Evolutionary conservation across 2,797 vertebrate genomes (phyloP).

Genomic region (Bothrops alternatus): DNA sequence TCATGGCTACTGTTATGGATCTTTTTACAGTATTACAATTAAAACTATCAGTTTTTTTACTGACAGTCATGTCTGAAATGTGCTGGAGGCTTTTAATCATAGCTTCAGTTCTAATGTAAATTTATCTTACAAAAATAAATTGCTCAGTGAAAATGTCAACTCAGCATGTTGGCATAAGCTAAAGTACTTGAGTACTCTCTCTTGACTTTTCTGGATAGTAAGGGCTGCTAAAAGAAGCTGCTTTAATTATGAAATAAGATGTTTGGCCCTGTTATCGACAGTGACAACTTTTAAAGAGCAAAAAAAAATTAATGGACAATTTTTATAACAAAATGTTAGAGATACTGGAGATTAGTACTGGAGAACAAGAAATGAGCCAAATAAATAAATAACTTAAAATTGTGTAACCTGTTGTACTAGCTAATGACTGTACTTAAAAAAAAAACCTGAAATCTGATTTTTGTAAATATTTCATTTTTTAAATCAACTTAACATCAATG

Average conservation of each 20-base stretch:
- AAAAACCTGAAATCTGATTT: not conserved
- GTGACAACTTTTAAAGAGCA: not conserved
- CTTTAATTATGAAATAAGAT: not conserved
- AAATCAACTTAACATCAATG: not conserved
- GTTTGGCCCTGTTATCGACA: not conserved
- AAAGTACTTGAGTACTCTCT: not conserved
- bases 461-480: not conserved
- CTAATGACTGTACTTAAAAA: not conserved
- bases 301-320: not conserved
- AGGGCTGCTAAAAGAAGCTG: not conserved
- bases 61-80: not conserved
- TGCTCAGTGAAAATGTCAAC: not conserved
- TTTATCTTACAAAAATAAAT: not conserved
- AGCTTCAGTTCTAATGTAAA: not conserved
- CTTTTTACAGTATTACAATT: not conserved
- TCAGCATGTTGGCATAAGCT: not conserved
- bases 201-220: not conserved
- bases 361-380: not conserved
- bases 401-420: not conserved
- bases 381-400: not conserved
- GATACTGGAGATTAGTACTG: not conserved
- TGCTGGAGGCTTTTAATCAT: not conserved
- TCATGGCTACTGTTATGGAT: not conserved
- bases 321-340: not conserved
- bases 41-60: not conserved